Evolutionary conservation across 1,140 invertebrate genomes (phyloP).

Genomic region (Homalodisca vitripennis): DNA sequence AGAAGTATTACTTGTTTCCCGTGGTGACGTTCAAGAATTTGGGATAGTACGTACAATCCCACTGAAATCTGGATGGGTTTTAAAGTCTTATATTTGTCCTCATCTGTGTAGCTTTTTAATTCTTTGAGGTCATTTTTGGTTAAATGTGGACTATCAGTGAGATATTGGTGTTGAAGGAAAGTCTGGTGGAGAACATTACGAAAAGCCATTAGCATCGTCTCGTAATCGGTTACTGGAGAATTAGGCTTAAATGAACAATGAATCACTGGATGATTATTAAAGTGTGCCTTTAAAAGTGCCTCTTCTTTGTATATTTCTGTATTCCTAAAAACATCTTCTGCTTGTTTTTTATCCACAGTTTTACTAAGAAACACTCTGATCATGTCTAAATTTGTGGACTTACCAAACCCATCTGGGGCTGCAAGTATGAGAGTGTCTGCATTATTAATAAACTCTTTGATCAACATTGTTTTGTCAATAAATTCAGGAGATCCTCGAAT

Average conservation of each 20-base stretch:
- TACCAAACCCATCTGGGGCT: background rate
- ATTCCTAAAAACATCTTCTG: background rate
- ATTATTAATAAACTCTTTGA: background rate
- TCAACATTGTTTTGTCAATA: background rate
- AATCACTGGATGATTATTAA: background rate
- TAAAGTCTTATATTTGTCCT: background rate
- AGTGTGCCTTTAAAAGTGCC: background rate
- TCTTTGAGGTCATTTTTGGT: background rate
- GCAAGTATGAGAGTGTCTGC: background rate
- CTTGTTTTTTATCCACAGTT: background rate
- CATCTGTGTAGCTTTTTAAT: background rate
- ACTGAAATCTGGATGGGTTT: background rate
- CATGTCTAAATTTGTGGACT: constrained; percentile 4
- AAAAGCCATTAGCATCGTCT: background rate
- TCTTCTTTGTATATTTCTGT: background rate
- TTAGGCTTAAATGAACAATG: background rate
- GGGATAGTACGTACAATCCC: background rate
- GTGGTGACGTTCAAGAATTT: background rate
- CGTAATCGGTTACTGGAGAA: background rate
- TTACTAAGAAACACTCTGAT: background rate
- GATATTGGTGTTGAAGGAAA: constrained; percentile 1
- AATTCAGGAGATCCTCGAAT: background rate
- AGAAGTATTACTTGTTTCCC: background rate
- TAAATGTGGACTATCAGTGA: background rate
- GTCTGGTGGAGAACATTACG: background rate